These are phyloP conservation scores for Virgularia gustaviana DNA, from an alignment of 92 coral and sea anemone genomes.

Conservation along the genomic window DNA sequence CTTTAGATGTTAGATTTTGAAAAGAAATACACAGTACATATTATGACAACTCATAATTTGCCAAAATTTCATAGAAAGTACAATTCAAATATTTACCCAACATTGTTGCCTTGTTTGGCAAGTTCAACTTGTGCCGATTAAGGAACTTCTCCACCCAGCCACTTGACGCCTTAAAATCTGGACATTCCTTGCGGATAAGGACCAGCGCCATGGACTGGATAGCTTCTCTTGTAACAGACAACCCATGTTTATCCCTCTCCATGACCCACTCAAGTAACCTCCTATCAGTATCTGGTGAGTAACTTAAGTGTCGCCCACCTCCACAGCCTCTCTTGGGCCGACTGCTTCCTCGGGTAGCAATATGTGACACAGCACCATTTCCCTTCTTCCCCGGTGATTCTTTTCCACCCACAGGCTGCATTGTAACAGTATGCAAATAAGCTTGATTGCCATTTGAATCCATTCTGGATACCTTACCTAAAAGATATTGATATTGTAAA, in stretches of 20 bases:
- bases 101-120: slow-evolving; percentile 71
- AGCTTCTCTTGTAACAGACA: slow-evolving; percentile 90
- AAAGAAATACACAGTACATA: no score
- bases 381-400: slow-evolving; percentile 59
- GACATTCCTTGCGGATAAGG: slow-evolving; percentile 87
- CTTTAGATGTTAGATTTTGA: no score
- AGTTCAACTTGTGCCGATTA: slow-evolving; percentile 74
- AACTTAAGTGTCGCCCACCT: slow-evolving; percentile 88
- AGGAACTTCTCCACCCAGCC: slow-evolving; percentile 99
- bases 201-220: slow-evolving; percentile 81
- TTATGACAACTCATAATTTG: no score
- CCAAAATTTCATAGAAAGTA: no score
- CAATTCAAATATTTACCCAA: no score
- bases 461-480: background rate
- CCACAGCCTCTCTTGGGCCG: slow-evolving; percentile 60
- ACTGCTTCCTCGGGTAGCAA: slow-evolving; percentile 80
- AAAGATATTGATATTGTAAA: background rate
- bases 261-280: slow-evolving; percentile 89
- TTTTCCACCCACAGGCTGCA: background rate
- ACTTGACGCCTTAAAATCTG: slow-evolving; percentile 97
- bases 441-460: background rate
- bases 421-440: background rate
- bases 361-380: slow-evolving; percentile 79
- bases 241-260: slow-evolving; percentile 80
- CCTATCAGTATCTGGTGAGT: slow-evolving; percentile 93